These are phyloP conservation scores for Ridgeia piscesae DNA, from an alignment of 1,140 invertebrate species.

Conservation along the genomic window DNA sequence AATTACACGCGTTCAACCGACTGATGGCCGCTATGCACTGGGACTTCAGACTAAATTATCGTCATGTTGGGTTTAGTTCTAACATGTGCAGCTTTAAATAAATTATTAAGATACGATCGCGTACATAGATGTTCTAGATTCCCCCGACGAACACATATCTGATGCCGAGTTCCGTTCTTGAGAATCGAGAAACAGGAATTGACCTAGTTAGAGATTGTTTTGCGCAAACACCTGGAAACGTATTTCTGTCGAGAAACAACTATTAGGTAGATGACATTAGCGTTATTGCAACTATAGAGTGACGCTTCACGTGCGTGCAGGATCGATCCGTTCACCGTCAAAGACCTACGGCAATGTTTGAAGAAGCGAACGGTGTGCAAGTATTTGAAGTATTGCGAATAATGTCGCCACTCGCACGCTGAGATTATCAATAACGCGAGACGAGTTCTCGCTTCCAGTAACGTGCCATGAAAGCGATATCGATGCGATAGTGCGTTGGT, in stretches of 20 bases:
- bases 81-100: not conserved
- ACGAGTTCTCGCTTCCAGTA: not conserved
- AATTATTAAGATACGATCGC: not conserved
- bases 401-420: not conserved
- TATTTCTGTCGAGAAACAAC: not conserved
- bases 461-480: not conserved
- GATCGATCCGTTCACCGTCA: not conserved
- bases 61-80: not conserved
- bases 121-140: not conserved
- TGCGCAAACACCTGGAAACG: not conserved
- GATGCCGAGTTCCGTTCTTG: not conserved
- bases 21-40: not conserved
- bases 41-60: not conserved
- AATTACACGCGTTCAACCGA: not conserved
- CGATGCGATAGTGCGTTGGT: not conserved
- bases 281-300: not conserved
- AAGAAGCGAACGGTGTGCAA: not conserved
- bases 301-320: not conserved
- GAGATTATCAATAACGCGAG: not conserved
- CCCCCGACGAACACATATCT: not conserved
- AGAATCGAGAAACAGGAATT: not conserved
- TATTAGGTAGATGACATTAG: not conserved
- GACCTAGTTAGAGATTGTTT: not conserved
- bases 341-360: not conserved
- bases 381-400: not conserved